Conservation (phyloP, 2,113 vertebrate species). For the Corydoras sp. region DNA sequence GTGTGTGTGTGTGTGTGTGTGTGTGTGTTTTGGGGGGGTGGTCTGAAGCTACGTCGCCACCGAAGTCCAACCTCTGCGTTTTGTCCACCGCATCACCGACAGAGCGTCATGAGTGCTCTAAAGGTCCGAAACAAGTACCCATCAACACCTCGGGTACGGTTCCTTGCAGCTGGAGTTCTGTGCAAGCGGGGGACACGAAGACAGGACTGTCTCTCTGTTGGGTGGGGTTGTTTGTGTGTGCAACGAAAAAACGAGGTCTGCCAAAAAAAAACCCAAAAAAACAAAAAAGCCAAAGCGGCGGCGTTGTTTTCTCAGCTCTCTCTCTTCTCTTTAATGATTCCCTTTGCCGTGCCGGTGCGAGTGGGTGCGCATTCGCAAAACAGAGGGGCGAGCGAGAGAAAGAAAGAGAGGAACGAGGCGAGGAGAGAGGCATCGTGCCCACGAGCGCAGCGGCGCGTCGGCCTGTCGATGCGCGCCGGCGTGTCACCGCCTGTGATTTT, state of each 20-base stretch:
- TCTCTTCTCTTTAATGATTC: slow-evolving; percentile 74
- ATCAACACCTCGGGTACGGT: no score
- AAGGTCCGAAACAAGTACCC: slow-evolving; percentile 52
- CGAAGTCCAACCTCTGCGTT: not conserved
- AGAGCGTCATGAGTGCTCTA: no score
- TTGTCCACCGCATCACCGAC: slow-evolving; percentile 48
- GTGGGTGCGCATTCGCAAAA: slow-evolving; percentile 62
- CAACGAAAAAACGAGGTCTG: not conserved
- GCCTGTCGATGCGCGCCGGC: slow-evolving; percentile 65
- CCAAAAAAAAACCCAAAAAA: no score
- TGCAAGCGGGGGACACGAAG: slow-evolving; percentile 74
- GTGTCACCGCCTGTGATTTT: slow-evolving; percentile 70
- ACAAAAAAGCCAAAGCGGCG: slow-evolving; percentile 53
- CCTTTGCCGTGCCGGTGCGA: slow-evolving; percentile 65
- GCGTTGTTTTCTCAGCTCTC: slow-evolving; percentile 61
- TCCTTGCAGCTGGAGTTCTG: not conserved
- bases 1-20: slow-evolving; percentile 21
- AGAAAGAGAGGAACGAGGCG: not conserved
- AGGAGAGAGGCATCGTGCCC: slow-evolving; percentile 52
- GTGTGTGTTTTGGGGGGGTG: not conserved
- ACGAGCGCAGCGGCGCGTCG: slow-evolving; percentile 59
- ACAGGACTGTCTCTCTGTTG: slow-evolving; percentile 62
- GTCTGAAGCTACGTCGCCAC: slow-evolving; percentile 65
- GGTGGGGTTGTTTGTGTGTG: slow-evolving; percentile 19
- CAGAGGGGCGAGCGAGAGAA: not conserved